Percentiles rank a stretch among this genome's conserved stretches.
Evolutionary conservation across 1,140 invertebrate genomes (phyloP).

Genomic region (Zaprionus africanus): DNA sequence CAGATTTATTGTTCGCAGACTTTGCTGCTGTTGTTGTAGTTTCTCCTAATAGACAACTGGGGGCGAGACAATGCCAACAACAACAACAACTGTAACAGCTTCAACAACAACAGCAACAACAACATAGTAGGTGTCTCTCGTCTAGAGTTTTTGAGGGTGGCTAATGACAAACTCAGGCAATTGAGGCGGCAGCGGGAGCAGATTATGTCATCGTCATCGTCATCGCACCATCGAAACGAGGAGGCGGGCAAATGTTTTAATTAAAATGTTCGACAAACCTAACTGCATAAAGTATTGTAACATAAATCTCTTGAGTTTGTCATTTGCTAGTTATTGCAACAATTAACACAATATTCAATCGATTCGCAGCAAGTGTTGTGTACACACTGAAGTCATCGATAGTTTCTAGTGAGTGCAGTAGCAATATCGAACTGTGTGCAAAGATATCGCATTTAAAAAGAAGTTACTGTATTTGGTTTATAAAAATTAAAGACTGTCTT

Average conservation of each 20-base stretch:
- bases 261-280: constrained; percentile 64
- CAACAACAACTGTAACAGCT: constrained; percentile 17
- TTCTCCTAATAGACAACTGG: constrained; percentile 42
- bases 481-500: too few relatives aligned
- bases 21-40: constrained; percentile 17
- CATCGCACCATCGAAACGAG: neutral
- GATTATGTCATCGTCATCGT: constrained; percentile 68
- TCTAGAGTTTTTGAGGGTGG: constrained; percentile 55
- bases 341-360: constrained; percentile 73
- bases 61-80: constrained; percentile 43
- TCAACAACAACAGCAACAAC: constrained; percentile 20
- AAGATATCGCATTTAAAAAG: too few relatives aligned
- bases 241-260: constrained; percentile 58
- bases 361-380: constrained; percentile 9
- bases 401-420: neutral
- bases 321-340: constrained; percentile 41
- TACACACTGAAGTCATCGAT: neutral
- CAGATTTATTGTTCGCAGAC: constrained; percentile 60
- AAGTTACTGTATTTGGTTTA: too few relatives aligned
- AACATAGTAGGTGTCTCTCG: constrained; percentile 45
- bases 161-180: constrained; percentile 37
- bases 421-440: neutral
- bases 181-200: constrained; percentile 13
- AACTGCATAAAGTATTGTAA: neutral
- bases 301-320: constrained; percentile 55